These are phyloP conservation scores for Acrocyrtus sp. DNA, from an alignment of 2,888 invertebrate genomes.

Conservation along the genomic window DNA sequence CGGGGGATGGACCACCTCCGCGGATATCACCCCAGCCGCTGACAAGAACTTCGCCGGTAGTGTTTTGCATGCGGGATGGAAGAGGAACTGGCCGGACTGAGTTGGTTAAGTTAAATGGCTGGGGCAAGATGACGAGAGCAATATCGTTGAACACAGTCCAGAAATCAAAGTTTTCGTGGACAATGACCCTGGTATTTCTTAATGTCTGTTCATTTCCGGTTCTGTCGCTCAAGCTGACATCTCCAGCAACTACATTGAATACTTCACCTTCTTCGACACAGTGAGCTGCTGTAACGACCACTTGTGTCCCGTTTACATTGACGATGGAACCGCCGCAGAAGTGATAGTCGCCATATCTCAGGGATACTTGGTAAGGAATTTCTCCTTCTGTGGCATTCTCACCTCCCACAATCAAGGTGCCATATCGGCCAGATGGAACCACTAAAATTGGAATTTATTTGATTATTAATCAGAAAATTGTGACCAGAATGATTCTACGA, in stretches of 20 bases:
- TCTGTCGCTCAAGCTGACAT: background rate
- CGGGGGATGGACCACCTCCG: background rate
- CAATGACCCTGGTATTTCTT: background rate
- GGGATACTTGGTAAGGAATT: constrained; percentile 9
- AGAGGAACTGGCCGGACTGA: background rate
- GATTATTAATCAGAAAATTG: too few relatives aligned
- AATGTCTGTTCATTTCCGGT: constrained; percentile 6
- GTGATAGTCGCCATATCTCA: background rate
- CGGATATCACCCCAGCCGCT: constrained; percentile 5
- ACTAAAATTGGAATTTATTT: too few relatives aligned
- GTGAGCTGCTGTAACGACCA: constrained; percentile 18
- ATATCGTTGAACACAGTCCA: constrained; percentile 2
- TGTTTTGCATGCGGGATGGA: background rate
- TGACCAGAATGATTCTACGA: too few relatives aligned
- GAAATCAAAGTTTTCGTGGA: background rate
- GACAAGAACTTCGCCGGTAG: background rate
- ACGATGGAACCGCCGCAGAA: constrained; percentile 13
- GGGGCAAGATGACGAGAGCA: background rate
- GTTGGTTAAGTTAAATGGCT: constrained; percentile 3
- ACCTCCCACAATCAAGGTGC: constrained; percentile 10
- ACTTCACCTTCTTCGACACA: background rate
- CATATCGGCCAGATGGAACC: too few relatives aligned
- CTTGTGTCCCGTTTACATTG: background rate
- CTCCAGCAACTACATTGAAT: background rate
- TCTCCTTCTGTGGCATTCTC: background rate